phyloP scores from a whole-genome alignment of 2,113 vertebrate species.

The Lamprologus ornatipinnis region DNA sequence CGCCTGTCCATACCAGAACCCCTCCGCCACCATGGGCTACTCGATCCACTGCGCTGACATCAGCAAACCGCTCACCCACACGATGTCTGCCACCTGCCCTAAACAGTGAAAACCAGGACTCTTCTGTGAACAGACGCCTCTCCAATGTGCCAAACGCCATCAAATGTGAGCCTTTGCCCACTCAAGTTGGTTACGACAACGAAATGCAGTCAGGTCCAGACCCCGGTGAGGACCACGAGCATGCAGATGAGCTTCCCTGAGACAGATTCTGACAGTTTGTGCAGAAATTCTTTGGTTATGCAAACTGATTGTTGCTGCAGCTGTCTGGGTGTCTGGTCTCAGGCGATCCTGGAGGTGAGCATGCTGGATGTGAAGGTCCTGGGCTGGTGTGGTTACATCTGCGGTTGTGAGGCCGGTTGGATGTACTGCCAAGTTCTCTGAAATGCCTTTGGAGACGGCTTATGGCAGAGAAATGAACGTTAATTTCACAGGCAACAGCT shows the following conservation, averaged over 20 bases:
- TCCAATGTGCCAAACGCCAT: not conserved
- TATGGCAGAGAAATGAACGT: not conserved
- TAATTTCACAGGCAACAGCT: not conserved
- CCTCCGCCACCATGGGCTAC: not conserved
- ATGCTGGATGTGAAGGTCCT: accelerated
- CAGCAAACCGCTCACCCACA: not conserved
- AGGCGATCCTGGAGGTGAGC: not conserved
- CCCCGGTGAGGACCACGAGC: not conserved
- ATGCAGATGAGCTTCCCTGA: not conserved
- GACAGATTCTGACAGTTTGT: not conserved
- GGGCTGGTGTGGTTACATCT: not conserved
- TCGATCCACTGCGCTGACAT: not conserved
- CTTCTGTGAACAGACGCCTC: not conserved
- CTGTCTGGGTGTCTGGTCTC: not conserved
- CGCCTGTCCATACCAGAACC: not conserved
- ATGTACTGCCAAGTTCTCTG: not conserved
- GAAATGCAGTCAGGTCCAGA: not conserved
- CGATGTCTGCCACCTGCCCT: not conserved
- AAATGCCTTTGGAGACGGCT: not conserved
- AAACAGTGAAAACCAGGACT: not conserved
- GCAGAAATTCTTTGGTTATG: not conserved
- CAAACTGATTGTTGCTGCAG: not conserved
- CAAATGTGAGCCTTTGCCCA: not conserved
- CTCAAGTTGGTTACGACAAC: not conserved
- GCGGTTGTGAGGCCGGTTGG: not conserved